Evolutionary conservation across 2,797 vertebrate genomes (phyloP), one percentile per base, ranked within the genome.

Genomic region (Octomys mimax): DNA sequence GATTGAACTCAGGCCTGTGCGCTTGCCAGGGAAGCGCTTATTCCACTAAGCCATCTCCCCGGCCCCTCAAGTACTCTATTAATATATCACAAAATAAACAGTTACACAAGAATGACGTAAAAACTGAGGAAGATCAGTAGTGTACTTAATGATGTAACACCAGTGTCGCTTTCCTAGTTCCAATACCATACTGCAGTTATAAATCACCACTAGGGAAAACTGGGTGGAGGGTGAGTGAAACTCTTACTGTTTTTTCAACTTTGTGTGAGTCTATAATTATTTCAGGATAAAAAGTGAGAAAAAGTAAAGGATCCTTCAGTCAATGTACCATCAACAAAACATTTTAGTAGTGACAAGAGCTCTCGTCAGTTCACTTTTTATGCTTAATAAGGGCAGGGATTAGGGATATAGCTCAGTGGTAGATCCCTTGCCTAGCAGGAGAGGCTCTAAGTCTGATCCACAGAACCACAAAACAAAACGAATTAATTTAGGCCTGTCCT

Each of bases 241-340:
- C 54, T 62, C 39, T n/a, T 82, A 75, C n/a, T 90, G 39, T 82
- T 91, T 96, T 89, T 75, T 18, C 14, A 85, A 90, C 19, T 86
- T 95, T 28, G 73, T 85, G 16, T 81, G 92, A 81, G 10, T 66
- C 90, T 90, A 46, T 75, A 42, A 64, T 92, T 88, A 88, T 87
- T 95, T 95, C 59, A 52, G 57, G 94, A 70, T 87, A 79, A 92
- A 85, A 81, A 78, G 24, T 92, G 84, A 68, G 68, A 95, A 92
- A 54, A 92, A 42, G 12, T 46, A 89, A 91, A 77, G 59, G n/a
- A 81, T 66, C 18, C 36, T 86, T 85, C 28, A 93, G 78, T 80
- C 6, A 80, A 14, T 42, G 24, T 96, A 49, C 91, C 64, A 70
- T 85, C 84, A 78, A 46, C 70, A 82, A 70, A 75, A 89, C 6